Percentiles rank a stretch among this genome's conserved stretches.
Evolutionary conservation across 1,140 invertebrate species (phyloP).

Genomic region (Pseudobourletiella spinata): DNA sequence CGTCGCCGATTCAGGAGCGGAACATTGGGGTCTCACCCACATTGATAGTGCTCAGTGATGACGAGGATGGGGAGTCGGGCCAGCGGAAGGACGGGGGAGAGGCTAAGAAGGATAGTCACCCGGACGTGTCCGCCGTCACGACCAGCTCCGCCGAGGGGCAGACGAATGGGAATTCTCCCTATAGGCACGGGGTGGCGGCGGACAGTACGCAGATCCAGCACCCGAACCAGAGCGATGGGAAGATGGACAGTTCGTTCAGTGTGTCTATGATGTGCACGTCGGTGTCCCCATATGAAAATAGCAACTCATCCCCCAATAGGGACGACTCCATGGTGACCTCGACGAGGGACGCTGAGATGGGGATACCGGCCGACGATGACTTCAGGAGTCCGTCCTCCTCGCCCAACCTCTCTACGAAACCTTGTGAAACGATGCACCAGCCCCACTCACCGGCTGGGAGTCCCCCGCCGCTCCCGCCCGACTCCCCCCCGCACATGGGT

Average conservation of each 20-base stretch:
- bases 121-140: neutral
- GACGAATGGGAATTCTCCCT: constrained; percentile 5
- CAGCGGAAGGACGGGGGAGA: neutral
- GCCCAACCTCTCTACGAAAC: neutral
- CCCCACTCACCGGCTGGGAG: constrained; percentile 27
- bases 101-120: neutral
- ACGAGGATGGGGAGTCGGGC: constrained; percentile 5
- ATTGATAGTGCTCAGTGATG: constrained; percentile 25
- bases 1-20: constrained; percentile 27
- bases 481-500: constrained; percentile 9
- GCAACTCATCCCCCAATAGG: constrained; percentile 14
- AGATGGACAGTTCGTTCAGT: constrained; percentile 1
- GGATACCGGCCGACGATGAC: neutral
- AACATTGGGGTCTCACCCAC: constrained; percentile 22
- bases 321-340: constrained; percentile 30
- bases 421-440: constrained; percentile 7
- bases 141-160: constrained; percentile 5
- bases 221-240: constrained; percentile 8
- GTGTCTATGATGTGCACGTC: neutral
- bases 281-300: constrained; percentile 8
- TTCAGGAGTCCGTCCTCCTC: constrained; percentile 42
- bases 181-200: constrained; percentile 18
- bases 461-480: constrained; percentile 28
- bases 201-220: constrained; percentile 30
- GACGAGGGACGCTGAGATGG: constrained; percentile 20